Percentiles rank a stretch among this genome's conserved stretches.
phyloP scores from a whole-genome alignment of 2,888 invertebrate species.

The Spilosoma lubricipeda region DNA sequence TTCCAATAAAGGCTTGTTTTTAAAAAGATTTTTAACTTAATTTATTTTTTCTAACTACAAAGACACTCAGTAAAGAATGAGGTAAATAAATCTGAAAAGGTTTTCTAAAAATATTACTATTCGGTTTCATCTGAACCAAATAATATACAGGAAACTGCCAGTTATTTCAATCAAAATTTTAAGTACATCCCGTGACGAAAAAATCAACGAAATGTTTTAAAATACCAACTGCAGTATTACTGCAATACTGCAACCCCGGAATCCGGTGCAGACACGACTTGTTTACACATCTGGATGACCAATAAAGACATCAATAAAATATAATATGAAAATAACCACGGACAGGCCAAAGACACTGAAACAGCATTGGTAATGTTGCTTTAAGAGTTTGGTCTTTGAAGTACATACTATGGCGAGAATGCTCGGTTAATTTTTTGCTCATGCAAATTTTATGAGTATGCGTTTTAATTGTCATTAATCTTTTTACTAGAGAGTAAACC shows the following conservation, averaged over 20 bases:
- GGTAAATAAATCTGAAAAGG: not conserved
- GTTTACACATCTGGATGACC: constrained; percentile 78
- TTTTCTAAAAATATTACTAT: constrained; percentile 1
- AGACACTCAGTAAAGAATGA: too few species aligned
- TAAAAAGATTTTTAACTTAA: too few species aligned
- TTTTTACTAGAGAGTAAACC: not conserved
- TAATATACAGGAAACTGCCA: constrained; percentile 35
- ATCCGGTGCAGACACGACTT: constrained; percentile 59
- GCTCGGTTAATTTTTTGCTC: not conserved
- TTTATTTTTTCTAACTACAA: not conserved
- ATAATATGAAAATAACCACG: constrained; percentile 68
- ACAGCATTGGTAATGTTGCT: constrained; percentile 30
- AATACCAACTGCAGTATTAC: constrained; percentile 56
- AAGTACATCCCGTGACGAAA: constrained; percentile 51
- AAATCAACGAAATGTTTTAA: constrained; percentile 48
- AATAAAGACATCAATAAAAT: constrained; percentile 72
- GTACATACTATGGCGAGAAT: not conserved
- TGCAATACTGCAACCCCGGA: constrained; percentile 53
- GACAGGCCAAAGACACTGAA: constrained; percentile 49
- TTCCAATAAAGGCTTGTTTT: too few species aligned
- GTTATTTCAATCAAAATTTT: constrained; percentile 48
- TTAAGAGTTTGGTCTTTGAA: constrained; percentile 31
- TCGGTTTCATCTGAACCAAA: constrained; percentile 12
- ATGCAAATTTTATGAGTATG: not conserved
- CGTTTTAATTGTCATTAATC: not conserved